These are phyloP conservation scores for Larimichthys polyactis DNA, from an alignment of 2,113 vertebrate genomes.

Conservation along the genomic window DNA sequence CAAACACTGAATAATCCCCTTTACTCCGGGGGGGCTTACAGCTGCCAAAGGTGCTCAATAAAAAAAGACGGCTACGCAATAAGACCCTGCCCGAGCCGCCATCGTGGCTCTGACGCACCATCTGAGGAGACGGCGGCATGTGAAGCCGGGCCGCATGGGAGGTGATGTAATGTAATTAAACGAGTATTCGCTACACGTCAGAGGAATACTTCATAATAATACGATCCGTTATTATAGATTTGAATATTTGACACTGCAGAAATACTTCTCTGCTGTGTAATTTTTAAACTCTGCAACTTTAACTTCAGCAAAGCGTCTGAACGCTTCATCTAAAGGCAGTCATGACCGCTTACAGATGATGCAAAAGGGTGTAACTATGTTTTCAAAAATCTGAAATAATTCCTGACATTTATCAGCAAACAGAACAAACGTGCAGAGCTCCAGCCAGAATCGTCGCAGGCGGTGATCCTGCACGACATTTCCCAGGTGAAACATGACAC, in stretches of 20 bases:
- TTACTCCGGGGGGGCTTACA: conserved; percentile 71
- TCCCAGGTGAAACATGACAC: too few relatives aligned
- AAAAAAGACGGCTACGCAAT: conserved; percentile 28
- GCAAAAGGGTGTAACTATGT: not conserved
- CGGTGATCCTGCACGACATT: too few relatives aligned
- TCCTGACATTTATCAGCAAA: too few relatives aligned
- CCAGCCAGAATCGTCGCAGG: too few relatives aligned
- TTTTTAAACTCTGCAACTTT: not conserved
- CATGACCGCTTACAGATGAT: not conserved
- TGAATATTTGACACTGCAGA: not conserved
- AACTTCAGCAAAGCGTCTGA: not conserved
- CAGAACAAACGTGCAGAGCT: too few relatives aligned
- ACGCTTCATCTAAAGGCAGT: not conserved
- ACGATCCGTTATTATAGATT: not conserved
- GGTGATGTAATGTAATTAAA: conserved; percentile 43
- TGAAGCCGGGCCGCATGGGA: not conserved
- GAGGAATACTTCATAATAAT: not conserved
- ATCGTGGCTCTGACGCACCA: conserved; percentile 48
- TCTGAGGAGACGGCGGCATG: conserved; percentile 20
- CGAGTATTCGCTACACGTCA: too few relatives aligned
- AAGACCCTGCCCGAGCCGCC: conserved; percentile 36
- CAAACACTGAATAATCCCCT: conserved; percentile 87
- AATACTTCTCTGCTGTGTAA: not conserved
- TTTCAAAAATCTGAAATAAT: not conserved
- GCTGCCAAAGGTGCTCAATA: conserved; percentile 81